These are phyloP conservation scores for Sthenelais limicola DNA, from an alignment of 2,888 invertebrate species.

Conservation along the genomic window DNA sequence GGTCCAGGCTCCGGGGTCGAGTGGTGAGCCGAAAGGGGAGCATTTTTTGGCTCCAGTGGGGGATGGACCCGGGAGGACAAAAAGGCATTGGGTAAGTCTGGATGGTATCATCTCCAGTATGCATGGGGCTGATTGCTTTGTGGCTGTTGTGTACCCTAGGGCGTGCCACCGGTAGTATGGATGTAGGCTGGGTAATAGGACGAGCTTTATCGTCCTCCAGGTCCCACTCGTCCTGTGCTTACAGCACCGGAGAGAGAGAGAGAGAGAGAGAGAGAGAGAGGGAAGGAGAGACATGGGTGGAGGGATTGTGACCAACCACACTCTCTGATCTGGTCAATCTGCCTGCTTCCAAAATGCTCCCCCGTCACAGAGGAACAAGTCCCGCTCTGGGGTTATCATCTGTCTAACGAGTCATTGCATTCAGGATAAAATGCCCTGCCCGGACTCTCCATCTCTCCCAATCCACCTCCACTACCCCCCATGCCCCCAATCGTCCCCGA, in stretches of 20 bases:
- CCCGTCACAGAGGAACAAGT: not conserved
- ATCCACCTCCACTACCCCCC: not conserved
- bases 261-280: not conserved
- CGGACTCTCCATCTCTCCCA: not conserved
- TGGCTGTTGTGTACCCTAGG: conserved; percentile 2
- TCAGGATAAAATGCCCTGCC: not conserved
- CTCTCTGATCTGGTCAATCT: conserved; percentile 27
- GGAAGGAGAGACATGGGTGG: not conserved
- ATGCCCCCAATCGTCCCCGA: too few species aligned
- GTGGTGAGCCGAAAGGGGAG: conserved; percentile 1
- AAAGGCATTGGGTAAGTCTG: conserved; percentile 4
- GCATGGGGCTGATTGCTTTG: conserved; percentile 36
- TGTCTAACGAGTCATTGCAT: not conserved
- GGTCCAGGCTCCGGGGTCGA: not conserved
- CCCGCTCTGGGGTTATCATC: not conserved
- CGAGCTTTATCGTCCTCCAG: conserved; percentile 29
- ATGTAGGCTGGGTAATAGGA: too few species aligned
- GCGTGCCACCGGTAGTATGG: conserved; percentile 7
- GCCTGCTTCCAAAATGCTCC: not conserved
- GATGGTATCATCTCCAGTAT: conserved; percentile 27
- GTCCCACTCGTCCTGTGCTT: not conserved
- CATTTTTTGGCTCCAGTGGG: not conserved
- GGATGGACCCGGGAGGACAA: conserved; percentile 21
- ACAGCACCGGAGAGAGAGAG: too few species aligned
- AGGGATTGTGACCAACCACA: not conserved